Evolutionary conservation across 2,888 invertebrate species (phyloP), one percentile per base, ranked within the genome.

Genomic region (Dicycla oo): DNA sequence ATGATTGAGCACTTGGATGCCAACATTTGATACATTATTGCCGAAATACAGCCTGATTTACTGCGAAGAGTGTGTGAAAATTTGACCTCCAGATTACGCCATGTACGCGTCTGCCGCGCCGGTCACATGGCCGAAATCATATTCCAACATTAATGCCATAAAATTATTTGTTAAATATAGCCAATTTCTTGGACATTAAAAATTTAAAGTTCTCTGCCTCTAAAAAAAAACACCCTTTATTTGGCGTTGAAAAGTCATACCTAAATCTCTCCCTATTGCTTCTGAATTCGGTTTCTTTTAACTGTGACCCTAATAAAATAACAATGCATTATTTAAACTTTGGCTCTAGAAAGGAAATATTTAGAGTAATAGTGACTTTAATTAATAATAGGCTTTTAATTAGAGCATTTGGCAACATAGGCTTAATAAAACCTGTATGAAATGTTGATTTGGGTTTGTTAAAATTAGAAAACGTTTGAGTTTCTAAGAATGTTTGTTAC

Each of bases 401-500:
- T 43, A 58, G 4, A 57, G 20, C 26, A 57, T 51, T 78, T 71
- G 72, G 63, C 60, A 72, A 30, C 49, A 54, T 45, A 38, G 1
- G 13, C 30, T 10, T 45, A 62, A 26, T 57, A 76, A 58, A 76
- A 58, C 18, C 0, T 68, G 15, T 45, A n/a, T 51, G 23, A 78
- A 57, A 60, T 78, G 11, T 40, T 56, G 38, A 60, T 51, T 60
- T 40, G 18, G n/a, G 8, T 47, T 45, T 45, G 26, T 34, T 73
- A n/a, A 30, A 51, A 38, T 34, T 57, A 58, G 20, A 18, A 11
- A 1, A n/a, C 5, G 8, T 63, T 38, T 45, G 13, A 57, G 4
- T 62, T 73, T 54, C 26, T 23, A 67, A 38, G 20, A 72, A 47
- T 54, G 23, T 73, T 51, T 61, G 23, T 56, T 71, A 70, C 47